Conservation (phyloP, 2,888 invertebrate species). For the Mayetiola destructor region DNA sequence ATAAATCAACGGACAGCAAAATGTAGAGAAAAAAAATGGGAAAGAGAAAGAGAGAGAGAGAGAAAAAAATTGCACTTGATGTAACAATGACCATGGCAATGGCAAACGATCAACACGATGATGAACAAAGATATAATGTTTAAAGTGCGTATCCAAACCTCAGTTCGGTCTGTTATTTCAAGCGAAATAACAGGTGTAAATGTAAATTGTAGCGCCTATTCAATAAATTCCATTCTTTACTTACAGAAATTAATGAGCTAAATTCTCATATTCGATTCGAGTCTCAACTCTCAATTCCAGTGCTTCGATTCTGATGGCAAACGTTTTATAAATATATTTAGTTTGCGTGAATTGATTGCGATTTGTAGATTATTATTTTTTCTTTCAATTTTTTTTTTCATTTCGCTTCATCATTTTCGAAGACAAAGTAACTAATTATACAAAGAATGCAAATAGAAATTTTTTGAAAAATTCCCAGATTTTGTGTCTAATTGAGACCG, state of each 20-base stretch:
- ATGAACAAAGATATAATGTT: neutral
- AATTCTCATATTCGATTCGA: neutral
- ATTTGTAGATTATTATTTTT: neutral
- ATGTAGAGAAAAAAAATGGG: neutral
- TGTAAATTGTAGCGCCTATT: neutral
- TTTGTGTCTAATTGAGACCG: too few relatives aligned
- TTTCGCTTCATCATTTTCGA: too few relatives aligned
- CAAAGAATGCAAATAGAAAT: too few relatives aligned
- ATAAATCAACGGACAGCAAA: neutral
- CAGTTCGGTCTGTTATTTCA: neutral
- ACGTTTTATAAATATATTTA: too few relatives aligned
- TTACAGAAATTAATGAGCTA: neutral
- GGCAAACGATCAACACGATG: neutral
- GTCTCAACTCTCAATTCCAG: neutral
- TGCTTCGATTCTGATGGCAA: too few relatives aligned
- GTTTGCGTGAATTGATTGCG: too few relatives aligned
- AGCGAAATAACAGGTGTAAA: constrained; percentile 3
- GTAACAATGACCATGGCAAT: neutral
- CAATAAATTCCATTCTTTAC: neutral
- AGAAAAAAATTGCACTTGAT: neutral
- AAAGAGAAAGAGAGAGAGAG: neutral
- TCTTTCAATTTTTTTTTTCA: neutral
- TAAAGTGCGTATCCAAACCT: neutral
- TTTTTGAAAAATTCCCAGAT: too few relatives aligned
- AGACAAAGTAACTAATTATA: too few relatives aligned